Evolutionary conservation across 1,140 invertebrate species (phyloP), one percentile per base, ranked within the genome.

Genomic region (Solen grandis): DNA sequence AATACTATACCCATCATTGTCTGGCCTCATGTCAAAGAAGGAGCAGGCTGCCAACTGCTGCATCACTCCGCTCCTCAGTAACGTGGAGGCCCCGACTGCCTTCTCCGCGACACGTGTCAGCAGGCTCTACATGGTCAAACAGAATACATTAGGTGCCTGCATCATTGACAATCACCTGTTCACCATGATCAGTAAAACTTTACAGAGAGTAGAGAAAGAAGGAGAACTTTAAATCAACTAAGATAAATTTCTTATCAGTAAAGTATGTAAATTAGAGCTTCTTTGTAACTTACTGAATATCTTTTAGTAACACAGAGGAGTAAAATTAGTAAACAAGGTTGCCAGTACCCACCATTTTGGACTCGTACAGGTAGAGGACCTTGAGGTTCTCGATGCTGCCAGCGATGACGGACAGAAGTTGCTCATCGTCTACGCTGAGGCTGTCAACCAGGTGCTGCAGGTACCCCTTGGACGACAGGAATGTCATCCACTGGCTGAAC

Each of bases 291-390:
- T n/a, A n/a, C n/a, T n/a, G n/a, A n/a, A n/a, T n/a, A n/a, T n/a
- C n/a, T n/a, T n/a, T n/a, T n/a, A n/a, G n/a, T n/a, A n/a, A n/a
- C n/a, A n/a, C n/a, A n/a, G n/a, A n/a, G n/a, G n/a, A n/a, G n/a
- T n/a, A n/a, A n/a, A n/a, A n/a, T n/a, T n/a, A n/a, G n/a, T n/a
- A n/a, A n/a, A n/a, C n/a, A n/a, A n/a, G n/a, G n/a, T n/a, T n/a
- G n/a, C n/a, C n/a, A n/a, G n/a, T n/a, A n/a, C n/a, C n/a, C 86
- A 93, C 93, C 95, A 98, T 96, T 91, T 97, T 96, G 0, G 96
- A 96, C 90, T 97, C 96, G 92, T 97, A 98, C 0, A 98, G 94
- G 92, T 97, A 98, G 0, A 98, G 91, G 0, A 95, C 94, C 74
- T 95, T 94, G 31, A 98, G 92, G 14, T 95, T 94, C 50, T 95